Conservation (phyloP, 2,888 invertebrate genomes). For the Athalia cordata region DNA sequence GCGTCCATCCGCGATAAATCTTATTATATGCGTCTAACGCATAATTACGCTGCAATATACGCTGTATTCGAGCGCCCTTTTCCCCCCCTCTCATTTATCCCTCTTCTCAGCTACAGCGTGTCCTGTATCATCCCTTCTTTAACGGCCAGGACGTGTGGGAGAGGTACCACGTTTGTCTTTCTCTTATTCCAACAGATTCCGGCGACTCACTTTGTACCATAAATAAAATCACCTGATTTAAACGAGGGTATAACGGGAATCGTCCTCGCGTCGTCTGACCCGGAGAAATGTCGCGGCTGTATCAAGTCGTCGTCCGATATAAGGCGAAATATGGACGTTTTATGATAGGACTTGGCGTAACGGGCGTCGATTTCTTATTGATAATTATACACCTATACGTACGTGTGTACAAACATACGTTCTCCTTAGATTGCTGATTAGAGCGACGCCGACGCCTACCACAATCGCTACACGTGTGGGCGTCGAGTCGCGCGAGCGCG, state of each 20-base stretch:
- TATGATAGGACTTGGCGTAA: conserved; percentile 3
- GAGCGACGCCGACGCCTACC: conserved; percentile 8
- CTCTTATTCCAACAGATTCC: neutral
- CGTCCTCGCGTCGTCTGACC: conserved; percentile 1
- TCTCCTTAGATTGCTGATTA: conserved; percentile 25
- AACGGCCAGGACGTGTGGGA: neutral
- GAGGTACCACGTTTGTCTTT: conserved; percentile 15
- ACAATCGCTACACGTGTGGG: neutral
- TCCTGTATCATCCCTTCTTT: neutral
- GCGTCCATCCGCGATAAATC: conserved; percentile 61
- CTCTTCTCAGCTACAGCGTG: neutral
- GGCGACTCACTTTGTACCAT: neutral
- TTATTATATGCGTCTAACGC: conserved; percentile 59
- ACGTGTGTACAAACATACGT: neutral
- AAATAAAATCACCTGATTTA: neutral
- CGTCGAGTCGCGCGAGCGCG: neutral
- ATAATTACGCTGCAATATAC: conserved; percentile 58
- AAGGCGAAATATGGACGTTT: neutral
- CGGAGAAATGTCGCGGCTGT: neutral
- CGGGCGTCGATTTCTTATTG: conserved; percentile 6
- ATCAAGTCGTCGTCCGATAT: neutral
- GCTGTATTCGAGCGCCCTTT: conserved; percentile 12
- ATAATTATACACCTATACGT: conserved; percentile 9
- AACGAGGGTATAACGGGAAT: conserved; percentile 20
- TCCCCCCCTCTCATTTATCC: conserved; percentile 1